Conservation (phyloP, 2,888 invertebrate species). For the Adelphocoris suturalis region DNA sequence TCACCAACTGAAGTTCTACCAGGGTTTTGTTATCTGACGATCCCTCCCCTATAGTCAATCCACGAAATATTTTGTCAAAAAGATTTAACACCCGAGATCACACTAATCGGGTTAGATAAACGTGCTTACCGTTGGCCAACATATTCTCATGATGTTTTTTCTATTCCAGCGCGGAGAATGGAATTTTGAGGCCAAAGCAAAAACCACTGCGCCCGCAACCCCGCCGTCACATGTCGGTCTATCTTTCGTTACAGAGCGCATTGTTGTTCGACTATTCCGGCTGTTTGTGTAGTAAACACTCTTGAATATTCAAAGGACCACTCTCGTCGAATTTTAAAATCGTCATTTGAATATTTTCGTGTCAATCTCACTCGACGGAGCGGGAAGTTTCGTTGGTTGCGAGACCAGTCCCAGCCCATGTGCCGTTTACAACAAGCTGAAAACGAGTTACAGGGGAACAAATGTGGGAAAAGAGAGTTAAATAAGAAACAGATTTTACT, state of each 20-base stretch:
- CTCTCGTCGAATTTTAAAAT: conserved; percentile 62
- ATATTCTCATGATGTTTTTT: no score
- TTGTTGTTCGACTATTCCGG: conserved; percentile 53
- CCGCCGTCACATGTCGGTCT: not conserved
- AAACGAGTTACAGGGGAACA: not conserved
- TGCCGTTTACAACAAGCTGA: conserved; percentile 29
- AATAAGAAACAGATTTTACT: no score
- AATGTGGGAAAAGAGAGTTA: not conserved
- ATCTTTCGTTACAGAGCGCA: conserved; percentile 40
- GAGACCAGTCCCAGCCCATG: not conserved
- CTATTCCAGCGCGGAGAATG: not conserved
- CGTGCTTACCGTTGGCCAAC: no score
- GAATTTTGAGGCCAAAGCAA: not conserved
- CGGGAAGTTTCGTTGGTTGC: not conserved
- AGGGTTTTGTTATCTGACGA: no score
- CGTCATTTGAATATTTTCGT: conserved; percentile 53
- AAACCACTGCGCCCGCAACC: not conserved
- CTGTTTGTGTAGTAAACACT: conserved; percentile 57
- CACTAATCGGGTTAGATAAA: no score
- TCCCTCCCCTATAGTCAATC: no score
- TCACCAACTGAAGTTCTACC: no score
- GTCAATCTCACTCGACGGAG: conserved; percentile 20
- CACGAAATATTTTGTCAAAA: no score
- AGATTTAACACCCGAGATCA: no score
- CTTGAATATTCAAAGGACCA: conserved; percentile 60